These are phyloP conservation scores for Pseudomyrmex flavicornis DNA, from an alignment of 1,140 invertebrate genomes.

Conservation along the genomic window DNA sequence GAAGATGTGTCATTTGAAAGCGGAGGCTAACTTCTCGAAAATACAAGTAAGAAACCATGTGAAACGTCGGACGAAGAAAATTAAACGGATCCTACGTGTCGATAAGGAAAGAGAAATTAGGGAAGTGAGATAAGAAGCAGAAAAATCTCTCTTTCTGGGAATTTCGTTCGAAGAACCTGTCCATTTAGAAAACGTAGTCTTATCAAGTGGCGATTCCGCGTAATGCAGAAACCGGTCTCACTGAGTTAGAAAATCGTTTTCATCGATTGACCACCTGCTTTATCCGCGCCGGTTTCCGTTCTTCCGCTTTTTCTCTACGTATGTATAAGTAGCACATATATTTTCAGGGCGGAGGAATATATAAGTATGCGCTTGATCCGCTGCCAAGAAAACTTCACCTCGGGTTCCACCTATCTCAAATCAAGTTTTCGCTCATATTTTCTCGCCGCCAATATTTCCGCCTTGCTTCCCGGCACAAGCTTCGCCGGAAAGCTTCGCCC, in stretches of 20 bases:
- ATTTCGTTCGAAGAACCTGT: slow-evolving; percentile 41
- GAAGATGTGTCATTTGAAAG: too few relatives aligned
- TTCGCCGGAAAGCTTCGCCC: slow-evolving; percentile 41
- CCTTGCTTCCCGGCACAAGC: slow-evolving; percentile 51
- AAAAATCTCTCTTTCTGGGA: slow-evolving; percentile 19
- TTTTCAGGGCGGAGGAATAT: slow-evolving; percentile 16
- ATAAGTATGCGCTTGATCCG: slow-evolving; percentile 68
- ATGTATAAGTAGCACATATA: slow-evolving; percentile 40
- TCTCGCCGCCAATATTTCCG: slow-evolving; percentile 69
- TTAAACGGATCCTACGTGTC: slow-evolving; percentile 13
- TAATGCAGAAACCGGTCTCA: slow-evolving; percentile 29
- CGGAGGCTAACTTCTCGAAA: too few relatives aligned
- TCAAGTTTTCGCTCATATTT: slow-evolving; percentile 70
- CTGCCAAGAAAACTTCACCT: slow-evolving; percentile 65
- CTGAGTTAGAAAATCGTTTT: slow-evolving; percentile 72
- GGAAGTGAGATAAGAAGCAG: slow-evolving; percentile 19
- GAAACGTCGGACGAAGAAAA: slow-evolving; percentile 21
- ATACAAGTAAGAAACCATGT: neutral
- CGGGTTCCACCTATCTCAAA: slow-evolving; percentile 53
- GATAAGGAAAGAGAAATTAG: slow-evolving; percentile 42
- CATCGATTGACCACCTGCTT: slow-evolving; percentile 66
- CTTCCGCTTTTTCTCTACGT: neutral
- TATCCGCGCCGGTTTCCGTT: neutral
- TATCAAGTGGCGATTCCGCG: slow-evolving; percentile 54
- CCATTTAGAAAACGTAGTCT: slow-evolving; percentile 35